phyloP scores from a whole-genome alignment of 2,888 invertebrate species.

The Archips crataeganus region DNA sequence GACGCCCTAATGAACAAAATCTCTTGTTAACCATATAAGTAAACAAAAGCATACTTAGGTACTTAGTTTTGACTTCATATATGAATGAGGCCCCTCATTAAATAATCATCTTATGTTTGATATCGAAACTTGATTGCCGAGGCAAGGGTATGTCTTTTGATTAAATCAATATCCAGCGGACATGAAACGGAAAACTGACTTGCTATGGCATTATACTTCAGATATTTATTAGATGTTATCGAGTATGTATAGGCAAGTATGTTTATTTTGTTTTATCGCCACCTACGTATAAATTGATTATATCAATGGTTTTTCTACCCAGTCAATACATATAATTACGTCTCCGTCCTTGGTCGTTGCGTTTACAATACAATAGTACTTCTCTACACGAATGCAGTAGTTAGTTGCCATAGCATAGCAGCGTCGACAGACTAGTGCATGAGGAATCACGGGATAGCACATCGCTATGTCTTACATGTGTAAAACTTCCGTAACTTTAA shows the following conservation, averaged over 20 bases:
- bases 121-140: not conserved
- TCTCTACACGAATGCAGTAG: slow-evolving; percentile 17
- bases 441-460: slow-evolving; percentile 32
- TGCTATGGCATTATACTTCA: not conserved
- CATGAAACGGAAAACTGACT: slow-evolving; percentile 8
- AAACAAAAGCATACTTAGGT: slow-evolving; percentile 8
- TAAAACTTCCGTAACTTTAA: not conserved
- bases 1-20: slow-evolving; percentile 31
- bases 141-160: not conserved
- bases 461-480: no score
- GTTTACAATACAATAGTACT: slow-evolving; percentile 37
- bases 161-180: not conserved
- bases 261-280: slow-evolving; percentile 9
- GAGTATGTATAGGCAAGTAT: no score
- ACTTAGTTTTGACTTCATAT: not conserved
- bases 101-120: not conserved
- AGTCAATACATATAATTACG: not conserved
- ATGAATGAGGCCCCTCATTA: not conserved
- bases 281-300: slow-evolving; percentile 13
- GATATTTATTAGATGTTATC: not conserved
- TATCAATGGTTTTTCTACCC: slow-evolving; percentile 21
- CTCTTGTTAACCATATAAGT: slow-evolving; percentile 17
- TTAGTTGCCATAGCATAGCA: slow-evolving; percentile 31
- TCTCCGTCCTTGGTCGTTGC: slow-evolving; percentile 34
- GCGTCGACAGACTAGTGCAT: slow-evolving; percentile 17